These are phyloP conservation scores for Sebastolobus alascanus DNA, from an alignment of 2,797 vertebrate genomes.

Conservation along the genomic window DNA sequence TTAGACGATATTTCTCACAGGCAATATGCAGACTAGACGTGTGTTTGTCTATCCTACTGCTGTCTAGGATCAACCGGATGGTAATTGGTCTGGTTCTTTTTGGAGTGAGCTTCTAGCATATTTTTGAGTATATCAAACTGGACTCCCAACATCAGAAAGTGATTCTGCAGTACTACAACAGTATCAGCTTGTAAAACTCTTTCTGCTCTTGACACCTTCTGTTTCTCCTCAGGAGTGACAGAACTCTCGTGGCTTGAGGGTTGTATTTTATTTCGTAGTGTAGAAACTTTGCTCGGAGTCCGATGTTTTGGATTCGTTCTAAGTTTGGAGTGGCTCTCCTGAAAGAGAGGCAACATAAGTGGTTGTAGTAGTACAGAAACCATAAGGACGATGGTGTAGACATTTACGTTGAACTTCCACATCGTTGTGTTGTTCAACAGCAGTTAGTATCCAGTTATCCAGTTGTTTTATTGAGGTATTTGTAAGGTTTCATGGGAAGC, in stretches of 20 bases:
- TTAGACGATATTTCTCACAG: too few relatives aligned
- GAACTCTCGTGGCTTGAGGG: neutral
- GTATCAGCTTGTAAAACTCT: neutral
- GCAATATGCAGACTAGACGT: too few relatives aligned
- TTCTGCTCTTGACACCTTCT: neutral
- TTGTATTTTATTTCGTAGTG: neutral
- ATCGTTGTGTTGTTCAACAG: neutral
- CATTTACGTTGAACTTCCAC: neutral
- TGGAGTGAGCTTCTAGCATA: neutral
- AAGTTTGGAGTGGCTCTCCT: neutral
- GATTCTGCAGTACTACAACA: neutral
- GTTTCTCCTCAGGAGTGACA: neutral
- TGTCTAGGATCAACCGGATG: too few relatives aligned
- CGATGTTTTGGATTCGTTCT: neutral
- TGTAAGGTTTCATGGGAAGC: too few relatives aligned
- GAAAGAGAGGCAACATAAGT: neutral
- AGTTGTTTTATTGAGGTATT: too few relatives aligned
- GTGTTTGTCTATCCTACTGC: too few relatives aligned
- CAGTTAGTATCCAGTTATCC: neutral
- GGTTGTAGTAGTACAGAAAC: neutral
- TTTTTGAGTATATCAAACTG: neutral
- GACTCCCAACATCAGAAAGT: neutral
- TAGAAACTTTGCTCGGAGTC: neutral
- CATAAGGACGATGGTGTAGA: neutral
- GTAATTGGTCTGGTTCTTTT: neutral